Percentiles rank a stretch among this genome's conserved stretches.
phyloP scores from a whole-genome alignment of 2,113 vertebrate species.

The Drymodes brunneopygia region DNA sequence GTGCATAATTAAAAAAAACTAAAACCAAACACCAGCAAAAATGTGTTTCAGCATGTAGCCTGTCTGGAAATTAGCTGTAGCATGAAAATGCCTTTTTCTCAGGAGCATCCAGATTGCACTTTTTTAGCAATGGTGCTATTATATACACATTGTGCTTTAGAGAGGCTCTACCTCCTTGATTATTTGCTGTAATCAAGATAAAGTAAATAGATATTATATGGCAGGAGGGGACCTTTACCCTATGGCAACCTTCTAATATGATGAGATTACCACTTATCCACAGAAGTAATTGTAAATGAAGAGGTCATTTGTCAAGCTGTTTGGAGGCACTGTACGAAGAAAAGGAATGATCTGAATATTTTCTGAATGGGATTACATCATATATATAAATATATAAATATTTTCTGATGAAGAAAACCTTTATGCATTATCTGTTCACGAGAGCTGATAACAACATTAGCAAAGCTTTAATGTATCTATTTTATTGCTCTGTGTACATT shows the following conservation, averaged over 20 bases:
- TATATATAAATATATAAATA: background rate
- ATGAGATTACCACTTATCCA: background rate
- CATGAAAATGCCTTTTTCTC: background rate
- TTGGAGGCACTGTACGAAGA: background rate
- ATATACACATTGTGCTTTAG: slow-evolving; percentile 3
- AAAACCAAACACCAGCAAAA: background rate
- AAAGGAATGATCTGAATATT: background rate
- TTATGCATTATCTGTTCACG: background rate
- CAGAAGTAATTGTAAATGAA: background rate
- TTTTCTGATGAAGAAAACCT: background rate
- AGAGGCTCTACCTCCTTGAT: background rate
- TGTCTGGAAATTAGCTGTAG: background rate
- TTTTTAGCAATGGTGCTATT: background rate
- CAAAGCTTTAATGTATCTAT: background rate
- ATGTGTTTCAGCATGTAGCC: background rate
- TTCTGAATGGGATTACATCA: background rate
- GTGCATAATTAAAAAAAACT: background rate
- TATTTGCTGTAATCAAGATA: slow-evolving; percentile 14
- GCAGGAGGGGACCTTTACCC: background rate
- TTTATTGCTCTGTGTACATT: background rate
- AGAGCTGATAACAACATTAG: background rate
- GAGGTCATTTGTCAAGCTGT: background rate
- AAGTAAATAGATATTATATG: background rate
- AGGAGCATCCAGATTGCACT: background rate
- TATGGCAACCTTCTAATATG: background rate